Conservation (phyloP, 2,888 invertebrate genomes). For the Gisinianus flammeolus region DNA sequence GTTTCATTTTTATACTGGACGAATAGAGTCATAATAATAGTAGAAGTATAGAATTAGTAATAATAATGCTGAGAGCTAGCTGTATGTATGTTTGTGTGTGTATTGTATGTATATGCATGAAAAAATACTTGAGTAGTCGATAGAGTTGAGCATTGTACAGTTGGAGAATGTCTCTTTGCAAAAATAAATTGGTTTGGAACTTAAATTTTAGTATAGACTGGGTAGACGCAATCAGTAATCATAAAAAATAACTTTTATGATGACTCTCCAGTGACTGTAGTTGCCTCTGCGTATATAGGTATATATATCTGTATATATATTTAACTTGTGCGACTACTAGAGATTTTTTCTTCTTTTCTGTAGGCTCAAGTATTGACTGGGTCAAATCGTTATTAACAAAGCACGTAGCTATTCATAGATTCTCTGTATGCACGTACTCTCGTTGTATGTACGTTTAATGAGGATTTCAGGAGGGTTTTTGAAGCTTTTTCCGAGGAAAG, state of each 20-base stretch:
- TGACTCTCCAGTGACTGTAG: no score
- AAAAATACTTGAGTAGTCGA: not conserved
- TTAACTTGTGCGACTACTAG: no score
- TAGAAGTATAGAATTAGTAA: no score
- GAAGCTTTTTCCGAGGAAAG: not conserved
- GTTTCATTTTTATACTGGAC: no score
- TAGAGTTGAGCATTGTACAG: not conserved
- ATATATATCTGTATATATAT: no score
- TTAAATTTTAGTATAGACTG: not conserved
- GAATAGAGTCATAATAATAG: no score
- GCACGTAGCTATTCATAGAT: not conserved
- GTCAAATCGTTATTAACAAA: constrained; percentile 2
- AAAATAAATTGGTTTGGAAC: not conserved
- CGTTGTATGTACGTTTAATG: not conserved
- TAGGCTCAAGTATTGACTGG: constrained; percentile 2
- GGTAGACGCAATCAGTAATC: not conserved
- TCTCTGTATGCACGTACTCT: not conserved
- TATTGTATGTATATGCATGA: no score
- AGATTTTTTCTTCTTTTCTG: no score
- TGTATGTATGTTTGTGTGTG: not conserved
- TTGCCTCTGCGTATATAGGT: not conserved
- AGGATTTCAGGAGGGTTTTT: not conserved
- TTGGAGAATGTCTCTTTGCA: not conserved
- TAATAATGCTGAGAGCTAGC: no score
- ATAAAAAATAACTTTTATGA: not conserved